Percentiles rank a stretch among this genome's conserved stretches.
phyloP scores from a whole-genome alignment of 2,888 invertebrate species.

The Clivina fossor region DNA sequence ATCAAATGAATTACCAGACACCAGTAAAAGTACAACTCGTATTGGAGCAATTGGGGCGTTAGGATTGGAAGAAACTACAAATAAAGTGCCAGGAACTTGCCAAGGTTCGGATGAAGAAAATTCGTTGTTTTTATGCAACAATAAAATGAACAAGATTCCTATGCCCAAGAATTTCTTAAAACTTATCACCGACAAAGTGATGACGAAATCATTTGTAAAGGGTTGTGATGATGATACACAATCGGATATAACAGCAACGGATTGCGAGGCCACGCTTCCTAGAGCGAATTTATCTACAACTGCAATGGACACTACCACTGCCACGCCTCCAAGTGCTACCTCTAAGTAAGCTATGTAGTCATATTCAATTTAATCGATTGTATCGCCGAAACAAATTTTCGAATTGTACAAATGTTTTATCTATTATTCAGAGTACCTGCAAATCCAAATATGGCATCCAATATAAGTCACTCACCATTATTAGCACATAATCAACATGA shows the following conservation, averaged over 20 bases:
- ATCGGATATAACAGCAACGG: constrained; percentile 7
- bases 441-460: constrained; percentile 18
- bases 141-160: constrained; percentile 21
- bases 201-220: constrained; percentile 22
- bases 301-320: constrained; percentile 23
- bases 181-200: constrained; percentile 26
- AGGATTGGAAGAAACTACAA: background rate
- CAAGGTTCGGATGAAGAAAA: constrained; percentile 19
- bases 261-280: constrained; percentile 5
- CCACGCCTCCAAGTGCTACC: constrained; percentile 22
- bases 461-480: constrained; percentile 21
- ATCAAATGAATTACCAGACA: too few relatives aligned
- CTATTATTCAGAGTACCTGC: constrained; percentile 22
- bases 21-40: too few relatives aligned
- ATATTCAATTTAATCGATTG: background rate
- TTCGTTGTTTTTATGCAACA: constrained; percentile 15
- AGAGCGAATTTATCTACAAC: background rate
- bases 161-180: constrained; percentile 26
- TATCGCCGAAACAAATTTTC: background rate
- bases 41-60: too few relatives aligned
- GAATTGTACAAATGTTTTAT: background rate
- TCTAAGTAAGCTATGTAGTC: constrained; percentile 9
- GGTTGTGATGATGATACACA: constrained; percentile 13
- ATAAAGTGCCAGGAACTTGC: constrained; percentile 7
- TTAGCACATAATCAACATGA: constrained; percentile 15